Evolutionary conservation across 2,113 vertebrate genomes (phyloP).

Genomic region (Fregata magnificens): DNA sequence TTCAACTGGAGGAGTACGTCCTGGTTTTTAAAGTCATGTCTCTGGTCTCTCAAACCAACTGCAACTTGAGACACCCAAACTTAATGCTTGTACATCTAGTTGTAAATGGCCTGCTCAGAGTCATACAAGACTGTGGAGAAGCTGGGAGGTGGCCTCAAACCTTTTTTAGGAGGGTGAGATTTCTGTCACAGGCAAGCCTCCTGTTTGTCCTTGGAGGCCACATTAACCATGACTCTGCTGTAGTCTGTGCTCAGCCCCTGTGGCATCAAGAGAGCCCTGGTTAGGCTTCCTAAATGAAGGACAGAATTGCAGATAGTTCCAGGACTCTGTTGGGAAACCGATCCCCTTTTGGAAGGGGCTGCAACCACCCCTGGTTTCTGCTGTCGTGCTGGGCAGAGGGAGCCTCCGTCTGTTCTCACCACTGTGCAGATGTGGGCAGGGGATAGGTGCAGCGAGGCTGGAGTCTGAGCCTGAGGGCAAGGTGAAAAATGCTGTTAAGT

Average conservation of each 20-base stretch:
- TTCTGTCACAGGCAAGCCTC: not conserved
- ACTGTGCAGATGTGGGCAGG: not conserved
- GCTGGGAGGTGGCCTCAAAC: not conserved
- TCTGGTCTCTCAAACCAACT: not conserved
- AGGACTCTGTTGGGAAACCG: not conserved
- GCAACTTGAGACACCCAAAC: not conserved
- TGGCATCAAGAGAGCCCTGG: not conserved
- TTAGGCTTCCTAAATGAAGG: not conserved
- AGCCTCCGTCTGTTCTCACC: not conserved
- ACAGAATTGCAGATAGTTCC: not conserved
- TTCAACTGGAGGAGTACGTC: not conserved
- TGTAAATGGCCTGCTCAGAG: not conserved
- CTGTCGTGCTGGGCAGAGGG: accelerated
- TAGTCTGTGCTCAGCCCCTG: not conserved
- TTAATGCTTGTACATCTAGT: not conserved
- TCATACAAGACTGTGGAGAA: not conserved
- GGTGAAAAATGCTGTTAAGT: not conserved
- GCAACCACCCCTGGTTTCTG: not conserved
- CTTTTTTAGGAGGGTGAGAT: not conserved
- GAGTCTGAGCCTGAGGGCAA: not conserved
- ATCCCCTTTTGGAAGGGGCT: not conserved
- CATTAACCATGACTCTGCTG: not conserved
- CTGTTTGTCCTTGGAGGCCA: not conserved
- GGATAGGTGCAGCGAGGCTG: not conserved
- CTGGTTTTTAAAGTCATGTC: not conserved